Evolutionary conservation across 2,888 invertebrate genomes (phyloP).

Genomic region (Oxytorus armatus): DNA sequence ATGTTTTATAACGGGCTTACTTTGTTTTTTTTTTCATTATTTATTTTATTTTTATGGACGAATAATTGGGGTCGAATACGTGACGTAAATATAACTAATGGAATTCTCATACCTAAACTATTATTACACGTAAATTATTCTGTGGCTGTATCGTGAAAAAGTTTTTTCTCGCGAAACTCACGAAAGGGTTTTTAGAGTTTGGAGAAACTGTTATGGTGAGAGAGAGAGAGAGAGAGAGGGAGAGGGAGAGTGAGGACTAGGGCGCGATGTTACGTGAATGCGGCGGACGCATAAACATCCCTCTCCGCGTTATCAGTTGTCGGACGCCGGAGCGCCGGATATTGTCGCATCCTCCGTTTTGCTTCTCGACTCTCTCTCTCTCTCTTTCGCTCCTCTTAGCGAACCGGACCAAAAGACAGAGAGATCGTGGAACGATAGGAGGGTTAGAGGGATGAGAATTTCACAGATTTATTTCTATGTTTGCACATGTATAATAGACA

Average conservation of each 20-base stretch:
- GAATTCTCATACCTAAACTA: not conserved
- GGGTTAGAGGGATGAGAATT: conserved; percentile 36
- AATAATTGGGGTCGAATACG: conserved; percentile 47
- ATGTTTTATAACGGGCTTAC: conserved; percentile 47
- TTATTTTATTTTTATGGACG: conserved; percentile 39
- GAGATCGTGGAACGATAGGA: conserved; percentile 38
- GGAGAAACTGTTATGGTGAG: conserved; percentile 30
- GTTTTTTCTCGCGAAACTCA: conserved; percentile 40
- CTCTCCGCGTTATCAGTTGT: conserved; percentile 84
- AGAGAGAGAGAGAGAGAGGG: conserved; percentile 29
- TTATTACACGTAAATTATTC: not conserved
- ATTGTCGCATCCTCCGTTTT: conserved; percentile 84
- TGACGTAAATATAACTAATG: not conserved
- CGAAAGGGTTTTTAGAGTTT: conserved; percentile 47
- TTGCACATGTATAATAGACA: not conserved
- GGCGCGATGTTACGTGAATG: conserved; percentile 63
- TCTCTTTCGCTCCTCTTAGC: conserved; percentile 19
- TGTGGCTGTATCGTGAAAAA: conserved; percentile 34
- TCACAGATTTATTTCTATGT: not conserved
- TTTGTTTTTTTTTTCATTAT: conserved; percentile 45
- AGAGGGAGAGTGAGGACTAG: conserved; percentile 29
- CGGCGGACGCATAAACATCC: conserved; percentile 83
- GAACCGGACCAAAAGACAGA: conserved; percentile 32
- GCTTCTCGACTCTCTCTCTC: conserved; percentile 73
- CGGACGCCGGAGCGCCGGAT: conserved; percentile 85